Evolutionary conservation across 2,888 invertebrate species (phyloP).

Genomic region (Clitarchus hookeri): DNA sequence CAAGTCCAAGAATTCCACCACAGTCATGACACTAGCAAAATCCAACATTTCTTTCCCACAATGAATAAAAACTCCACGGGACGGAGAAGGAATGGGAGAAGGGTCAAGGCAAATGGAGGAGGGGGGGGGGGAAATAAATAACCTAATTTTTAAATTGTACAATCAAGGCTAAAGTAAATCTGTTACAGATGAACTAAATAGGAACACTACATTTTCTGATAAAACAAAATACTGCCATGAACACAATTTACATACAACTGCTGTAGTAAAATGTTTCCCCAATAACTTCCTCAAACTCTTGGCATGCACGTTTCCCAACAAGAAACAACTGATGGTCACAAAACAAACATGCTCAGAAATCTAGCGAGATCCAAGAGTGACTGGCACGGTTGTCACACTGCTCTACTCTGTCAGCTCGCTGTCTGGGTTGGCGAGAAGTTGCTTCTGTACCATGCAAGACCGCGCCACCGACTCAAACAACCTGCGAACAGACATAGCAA

Average conservation of each 20-base stretch:
- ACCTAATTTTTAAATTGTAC: no score
- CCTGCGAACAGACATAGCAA: slow-evolving; percentile 56
- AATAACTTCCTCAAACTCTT: not conserved
- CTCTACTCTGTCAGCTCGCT: slow-evolving; percentile 70
- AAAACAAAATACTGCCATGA: no score
- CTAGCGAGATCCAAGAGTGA: not conserved
- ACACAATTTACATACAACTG: no score
- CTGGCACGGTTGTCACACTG: not conserved
- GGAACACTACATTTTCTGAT: no score
- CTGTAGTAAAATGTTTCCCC: no score
- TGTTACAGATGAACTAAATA: no score
- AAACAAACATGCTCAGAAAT: not conserved
- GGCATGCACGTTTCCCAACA: not conserved
- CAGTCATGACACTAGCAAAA: not conserved
- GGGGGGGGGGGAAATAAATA: no score
- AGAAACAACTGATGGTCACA: no score
- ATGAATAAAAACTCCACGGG: not conserved
- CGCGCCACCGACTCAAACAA: slow-evolving; percentile 95
- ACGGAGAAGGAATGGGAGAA: no score
- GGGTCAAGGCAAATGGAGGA: no score
- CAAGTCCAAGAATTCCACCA: not conserved
- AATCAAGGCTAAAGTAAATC: no score
- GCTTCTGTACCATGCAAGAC: slow-evolving; percentile 90
- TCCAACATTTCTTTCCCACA: not conserved
- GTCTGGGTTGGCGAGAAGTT: slow-evolving; percentile 67